Base-by-base conservation (phyloP, 2,113 vertebrate genomes). In the Vidua macroura region DNA sequence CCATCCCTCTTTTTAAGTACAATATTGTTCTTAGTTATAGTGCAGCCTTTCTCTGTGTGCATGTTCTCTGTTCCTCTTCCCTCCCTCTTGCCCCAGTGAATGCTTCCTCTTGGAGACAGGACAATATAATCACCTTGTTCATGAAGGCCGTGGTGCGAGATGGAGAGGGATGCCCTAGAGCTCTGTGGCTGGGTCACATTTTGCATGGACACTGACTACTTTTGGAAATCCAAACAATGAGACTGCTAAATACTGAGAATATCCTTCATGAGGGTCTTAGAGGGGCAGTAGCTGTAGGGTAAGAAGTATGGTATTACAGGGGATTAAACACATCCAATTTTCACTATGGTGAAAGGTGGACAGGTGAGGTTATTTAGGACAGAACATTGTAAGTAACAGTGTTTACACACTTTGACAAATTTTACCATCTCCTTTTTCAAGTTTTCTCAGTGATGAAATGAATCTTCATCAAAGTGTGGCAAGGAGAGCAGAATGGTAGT, bases 11-110 rank as follows among this genome's bases (percentile, higher is more conserved):
- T 86, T 64, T 94, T 92, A 56, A 75, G 88, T 76, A 31, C 64
- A 88, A 68, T 79, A 41, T 88, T 90, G 59, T 63, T 86, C 68
- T 86, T 86, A n/a, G 60, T 83, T 86, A 15, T 86, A 41, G 80
- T 56, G 27, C 81, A 90, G 59, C 80, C n/a, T 70, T 85, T 87
- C 67, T 83, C 67, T 69, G 1, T 43, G 58, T 74, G 60, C 41
- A 1, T 53, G 62, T 91, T 72, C 53, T 59, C 64, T 86, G 62
- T 37, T 46, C 77, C 30, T 43, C 31, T 89, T 86, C 56, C 73
- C 73, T 83, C 56, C 51, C 64, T 90, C 44, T 31, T 1, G 2
- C 52, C 51, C 8, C 53, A 46, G 33, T 15, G 55, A 63, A 28
- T 0, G 15, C 17, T 39, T n/a, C 68, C n/a, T 86, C 28, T 20